A percentile compares a stretch with the other conserved stretches of the same genome.
Conservation (phyloP, 2,888 invertebrate species). For the Leucoma salicis region DNA sequence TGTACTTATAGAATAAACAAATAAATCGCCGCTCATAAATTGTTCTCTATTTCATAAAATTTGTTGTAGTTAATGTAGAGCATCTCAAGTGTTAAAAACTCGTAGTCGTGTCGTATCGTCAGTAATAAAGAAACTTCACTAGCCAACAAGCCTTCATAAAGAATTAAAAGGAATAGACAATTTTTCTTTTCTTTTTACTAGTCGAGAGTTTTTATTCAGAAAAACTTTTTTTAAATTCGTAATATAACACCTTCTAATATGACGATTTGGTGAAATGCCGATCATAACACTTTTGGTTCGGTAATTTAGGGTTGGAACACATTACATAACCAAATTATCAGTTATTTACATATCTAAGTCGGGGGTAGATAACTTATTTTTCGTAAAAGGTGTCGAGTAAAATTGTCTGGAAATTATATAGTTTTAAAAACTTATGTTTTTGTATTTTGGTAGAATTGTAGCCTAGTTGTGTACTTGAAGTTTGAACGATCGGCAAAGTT, state of each 20-base stretch:
- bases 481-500: too few relatives aligned
- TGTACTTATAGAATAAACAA: too few relatives aligned
- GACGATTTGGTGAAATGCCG: slow-evolving; percentile 22
- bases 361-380: slow-evolving; percentile 20
- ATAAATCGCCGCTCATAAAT: too few relatives aligned
- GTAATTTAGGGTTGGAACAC: slow-evolving; percentile 33
- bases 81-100: too few relatives aligned
- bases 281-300: slow-evolving; percentile 33
- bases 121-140: neutral
- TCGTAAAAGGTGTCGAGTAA: slow-evolving; percentile 19
- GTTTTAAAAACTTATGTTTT: neutral
- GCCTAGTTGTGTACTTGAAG: too few relatives aligned
- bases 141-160: slow-evolving; percentile 17
- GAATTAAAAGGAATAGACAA: slow-evolving; percentile 29
- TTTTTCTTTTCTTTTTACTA: slow-evolving; percentile 10
- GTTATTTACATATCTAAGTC: slow-evolving; percentile 24
- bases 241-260: slow-evolving; percentile 30
- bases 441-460: too few relatives aligned
- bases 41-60: too few relatives aligned
- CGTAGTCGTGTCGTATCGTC: slow-evolving; percentile 24
- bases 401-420: slow-evolving; percentile 11
- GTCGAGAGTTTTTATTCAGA: slow-evolving; percentile 14
- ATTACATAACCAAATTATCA: slow-evolving; percentile 41
- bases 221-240: slow-evolving; percentile 20
- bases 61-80: too few relatives aligned